Evolutionary conservation across 2,113 vertebrate species (phyloP).

Genomic region (Lonchura striata): DNA sequence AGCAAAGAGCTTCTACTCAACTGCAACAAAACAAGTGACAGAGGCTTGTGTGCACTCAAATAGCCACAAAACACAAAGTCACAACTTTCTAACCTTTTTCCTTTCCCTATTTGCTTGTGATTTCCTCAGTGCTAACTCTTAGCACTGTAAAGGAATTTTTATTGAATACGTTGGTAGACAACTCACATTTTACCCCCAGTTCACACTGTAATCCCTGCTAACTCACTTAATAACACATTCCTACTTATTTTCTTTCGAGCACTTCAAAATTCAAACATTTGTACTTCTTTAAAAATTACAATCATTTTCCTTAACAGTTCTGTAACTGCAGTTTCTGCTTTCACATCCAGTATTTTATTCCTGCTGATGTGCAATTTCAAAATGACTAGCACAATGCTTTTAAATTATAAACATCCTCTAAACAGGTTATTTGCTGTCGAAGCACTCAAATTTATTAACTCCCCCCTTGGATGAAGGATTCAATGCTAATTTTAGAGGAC

Average conservation of each 20-base stretch:
- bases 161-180: not conserved
- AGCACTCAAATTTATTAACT: not conserved
- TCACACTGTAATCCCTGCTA: not conserved
- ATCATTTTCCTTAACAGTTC: not conserved
- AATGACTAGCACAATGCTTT: not conserved
- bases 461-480: not conserved
- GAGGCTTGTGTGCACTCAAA: not conserved
- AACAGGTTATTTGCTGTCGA: slow-evolving; percentile 20
- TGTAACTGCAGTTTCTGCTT: not conserved
- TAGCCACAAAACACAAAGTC: not conserved
- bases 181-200: not conserved
- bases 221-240: not conserved
- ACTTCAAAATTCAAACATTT: not conserved
- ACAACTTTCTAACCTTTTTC: not conserved
- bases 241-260: not conserved
- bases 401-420: slow-evolving; percentile 21
- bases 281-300: not conserved
- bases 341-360: slow-evolving; percentile 17
- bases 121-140: not conserved
- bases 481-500: slow-evolving; percentile 19
- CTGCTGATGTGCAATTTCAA: slow-evolving; percentile 7
- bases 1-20: not conserved
- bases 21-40: not conserved
- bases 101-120: not conserved
- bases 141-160: not conserved